Evolutionary conservation across 53 echinoderm and acorn worm species (phyloP).

Genomic region (Astropecten irregularis): DNA sequence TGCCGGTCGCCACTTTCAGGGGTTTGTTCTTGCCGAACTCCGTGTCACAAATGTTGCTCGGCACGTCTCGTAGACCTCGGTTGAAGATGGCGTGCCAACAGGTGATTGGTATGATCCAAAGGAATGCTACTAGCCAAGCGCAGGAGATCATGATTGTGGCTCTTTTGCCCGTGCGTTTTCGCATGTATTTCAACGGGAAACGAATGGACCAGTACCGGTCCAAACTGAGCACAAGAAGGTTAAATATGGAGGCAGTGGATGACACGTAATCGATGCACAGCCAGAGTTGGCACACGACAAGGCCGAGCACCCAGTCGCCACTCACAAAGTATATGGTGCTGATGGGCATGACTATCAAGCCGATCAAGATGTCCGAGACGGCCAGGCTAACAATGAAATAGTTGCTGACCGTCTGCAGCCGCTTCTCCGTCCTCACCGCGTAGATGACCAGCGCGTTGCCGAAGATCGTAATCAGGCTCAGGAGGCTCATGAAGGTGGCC

Average conservation of each 20-base stretch:
- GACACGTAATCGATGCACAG: conserved; percentile 89
- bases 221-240: conserved; percentile 85
- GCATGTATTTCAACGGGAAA: conserved; percentile 88
- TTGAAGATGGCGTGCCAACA: conserved; percentile 77
- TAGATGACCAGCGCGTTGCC: conserved; percentile 92
- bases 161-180: conserved; percentile 83
- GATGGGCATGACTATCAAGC: conserved; percentile 88
- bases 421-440: conserved; percentile 84
- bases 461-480: conserved; percentile 81
- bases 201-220: conserved; percentile 98
- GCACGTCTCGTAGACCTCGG: conserved; percentile 62
- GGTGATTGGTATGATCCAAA: conserved; percentile 82
- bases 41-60: conserved; percentile 72
- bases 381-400: conserved; percentile 94
- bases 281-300: conserved; percentile 90
- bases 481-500: conserved; percentile 76
- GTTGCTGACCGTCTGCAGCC: conserved; percentile 92
- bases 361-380: conserved; percentile 91
- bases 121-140: conserved; percentile 70
- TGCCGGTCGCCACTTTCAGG: conserved; percentile 85
- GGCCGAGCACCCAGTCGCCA: conserved; percentile 76
- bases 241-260: conserved; percentile 95
- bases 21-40: conserved; percentile 76
- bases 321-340: conserved; percentile 84
- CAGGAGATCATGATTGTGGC: conserved; percentile 88